phyloP scores from a whole-genome alignment of 2,888 invertebrate species.

The Tupiocoris notatus region DNA sequence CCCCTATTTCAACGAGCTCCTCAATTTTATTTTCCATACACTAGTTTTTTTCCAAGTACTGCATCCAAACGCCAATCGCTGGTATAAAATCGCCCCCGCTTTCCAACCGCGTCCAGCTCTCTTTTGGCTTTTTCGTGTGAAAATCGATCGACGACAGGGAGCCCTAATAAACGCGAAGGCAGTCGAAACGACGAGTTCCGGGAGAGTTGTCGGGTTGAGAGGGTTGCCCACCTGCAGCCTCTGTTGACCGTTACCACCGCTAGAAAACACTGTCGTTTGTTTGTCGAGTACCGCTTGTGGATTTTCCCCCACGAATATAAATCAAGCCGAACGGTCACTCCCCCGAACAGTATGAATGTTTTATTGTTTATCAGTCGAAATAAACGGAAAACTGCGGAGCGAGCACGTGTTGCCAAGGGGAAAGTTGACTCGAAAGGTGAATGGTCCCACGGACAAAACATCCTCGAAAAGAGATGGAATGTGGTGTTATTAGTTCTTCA shows the following conservation, averaged over 20 bases:
- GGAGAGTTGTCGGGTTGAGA: background rate
- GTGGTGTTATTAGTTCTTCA: too few relatives aligned
- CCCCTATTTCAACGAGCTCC: too few relatives aligned
- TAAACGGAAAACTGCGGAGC: background rate
- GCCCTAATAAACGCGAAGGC: background rate
- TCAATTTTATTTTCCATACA: too few relatives aligned
- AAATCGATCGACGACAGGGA: background rate
- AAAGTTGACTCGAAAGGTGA: too few relatives aligned
- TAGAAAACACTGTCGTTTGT: background rate
- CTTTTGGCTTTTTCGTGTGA: too few relatives aligned
- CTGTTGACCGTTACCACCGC: background rate
- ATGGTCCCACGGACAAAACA: too few relatives aligned
- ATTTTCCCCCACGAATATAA: background rate
- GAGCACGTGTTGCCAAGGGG: background rate
- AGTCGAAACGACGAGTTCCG: too few relatives aligned
- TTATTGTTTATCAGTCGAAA: background rate
- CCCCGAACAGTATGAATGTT: background rate
- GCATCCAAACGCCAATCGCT: too few relatives aligned
- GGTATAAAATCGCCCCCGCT: too few relatives aligned
- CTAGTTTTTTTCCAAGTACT: too few relatives aligned
- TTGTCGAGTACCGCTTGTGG: background rate
- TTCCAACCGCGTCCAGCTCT: too few relatives aligned
- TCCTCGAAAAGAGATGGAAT: too few relatives aligned
- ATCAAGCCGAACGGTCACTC: background rate
- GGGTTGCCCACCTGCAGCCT: background rate